Percentiles rank a stretch among this genome's conserved stretches.
Conservation (phyloP, 2,113 vertebrate species). For the Scalopus aquaticus region DNA sequence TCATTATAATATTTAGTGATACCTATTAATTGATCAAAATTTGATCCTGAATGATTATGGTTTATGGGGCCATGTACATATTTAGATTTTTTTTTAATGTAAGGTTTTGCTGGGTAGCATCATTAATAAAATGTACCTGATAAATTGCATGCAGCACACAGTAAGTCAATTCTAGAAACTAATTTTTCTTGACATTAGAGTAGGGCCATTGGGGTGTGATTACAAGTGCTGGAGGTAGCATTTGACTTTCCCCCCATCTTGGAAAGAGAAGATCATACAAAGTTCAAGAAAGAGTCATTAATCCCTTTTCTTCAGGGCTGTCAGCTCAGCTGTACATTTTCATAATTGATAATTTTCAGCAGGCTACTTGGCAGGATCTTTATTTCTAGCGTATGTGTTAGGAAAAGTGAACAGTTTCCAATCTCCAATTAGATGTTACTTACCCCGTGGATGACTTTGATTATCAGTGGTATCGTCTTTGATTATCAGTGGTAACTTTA, state of each 20-base stretch:
- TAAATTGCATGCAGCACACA: not conserved
- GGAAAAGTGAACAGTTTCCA: not conserved
- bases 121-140: not conserved
- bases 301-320: constrained; percentile 14
- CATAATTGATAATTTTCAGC: constrained; percentile 64
- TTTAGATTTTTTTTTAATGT: not conserved
- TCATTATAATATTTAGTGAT: not conserved
- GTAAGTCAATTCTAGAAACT: not conserved
- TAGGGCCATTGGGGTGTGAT: not conserved
- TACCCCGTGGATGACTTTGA: not conserved
- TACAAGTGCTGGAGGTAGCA: not conserved
- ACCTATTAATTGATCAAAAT: not conserved
- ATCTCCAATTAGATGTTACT: constrained; percentile 8
- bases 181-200: not conserved
- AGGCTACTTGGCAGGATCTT: constrained; percentile 20
- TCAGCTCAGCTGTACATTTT: constrained; percentile 39
- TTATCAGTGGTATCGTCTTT: constrained; percentile 27
- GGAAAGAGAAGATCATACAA: not conserved
- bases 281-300: constrained; percentile 50
- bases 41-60: not conserved
- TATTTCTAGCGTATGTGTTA: constrained; percentile 46
- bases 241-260: not conserved
- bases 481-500: not conserved
- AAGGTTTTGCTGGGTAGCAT: not conserved
- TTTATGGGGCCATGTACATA: not conserved